A percentile compares a stretch with the other conserved stretches of the same genome.
phyloP scores from a whole-genome alignment of 2,888 invertebrate species.

The Pomacea canaliculata region DNA sequence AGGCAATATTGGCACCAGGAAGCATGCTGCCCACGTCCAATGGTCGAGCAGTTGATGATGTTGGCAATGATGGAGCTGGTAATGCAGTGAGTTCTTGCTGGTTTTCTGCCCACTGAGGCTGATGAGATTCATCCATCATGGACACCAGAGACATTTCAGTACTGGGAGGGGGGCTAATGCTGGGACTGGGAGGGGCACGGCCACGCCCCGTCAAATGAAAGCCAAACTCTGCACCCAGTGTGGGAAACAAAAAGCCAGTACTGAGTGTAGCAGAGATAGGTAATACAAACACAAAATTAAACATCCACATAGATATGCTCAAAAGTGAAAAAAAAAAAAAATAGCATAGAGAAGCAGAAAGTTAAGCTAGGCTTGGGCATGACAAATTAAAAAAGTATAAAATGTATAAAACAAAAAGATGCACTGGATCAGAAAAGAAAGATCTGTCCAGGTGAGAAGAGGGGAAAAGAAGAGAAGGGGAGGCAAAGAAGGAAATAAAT shows the following conservation, averaged over 20 bases:
- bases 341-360: constrained; percentile 3
- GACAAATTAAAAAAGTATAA: background rate
- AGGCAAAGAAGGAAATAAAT: no score
- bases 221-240: constrained; percentile 32
- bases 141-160: background rate
- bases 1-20: background rate
- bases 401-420: background rate
- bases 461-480: no score
- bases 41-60: background rate
- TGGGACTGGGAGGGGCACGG: constrained; percentile 28
- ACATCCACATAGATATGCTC: background rate
- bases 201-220: constrained; percentile 37
- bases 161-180: background rate
- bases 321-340: constrained; percentile 1
- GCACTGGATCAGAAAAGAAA: background rate
- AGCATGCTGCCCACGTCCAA: background rate
- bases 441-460: no score
- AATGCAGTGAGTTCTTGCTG: background rate
- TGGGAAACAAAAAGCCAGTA: constrained; percentile 6
- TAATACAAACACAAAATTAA: background rate
- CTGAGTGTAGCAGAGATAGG: background rate
- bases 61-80: background rate
- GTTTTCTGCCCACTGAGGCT: background rate
- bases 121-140: background rate
- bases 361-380: background rate